Conservation (phyloP, 1,140 invertebrate species). For the Eurosta solidaginis region DNA sequence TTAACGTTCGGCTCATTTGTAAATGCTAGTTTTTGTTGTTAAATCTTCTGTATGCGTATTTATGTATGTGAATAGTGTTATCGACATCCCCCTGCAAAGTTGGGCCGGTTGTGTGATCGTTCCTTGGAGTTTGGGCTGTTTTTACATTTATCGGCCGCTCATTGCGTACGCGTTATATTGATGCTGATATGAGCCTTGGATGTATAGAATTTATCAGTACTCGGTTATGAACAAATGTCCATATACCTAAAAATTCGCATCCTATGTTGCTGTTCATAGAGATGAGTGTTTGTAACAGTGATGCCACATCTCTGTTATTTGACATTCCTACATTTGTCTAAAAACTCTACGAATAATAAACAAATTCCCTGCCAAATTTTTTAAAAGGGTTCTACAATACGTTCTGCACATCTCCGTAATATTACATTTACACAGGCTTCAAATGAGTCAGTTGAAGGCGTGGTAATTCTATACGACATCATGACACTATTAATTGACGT, state of each 20-base stretch:
- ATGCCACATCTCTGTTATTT: constrained; percentile 58
- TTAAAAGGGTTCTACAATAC: no score
- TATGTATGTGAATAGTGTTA: constrained; percentile 24
- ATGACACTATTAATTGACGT: no score
- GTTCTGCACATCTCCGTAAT: no score
- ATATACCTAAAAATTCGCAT: no score
- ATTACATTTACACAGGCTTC: no score
- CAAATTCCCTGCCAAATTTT: no score
- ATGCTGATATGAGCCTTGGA: background rate
- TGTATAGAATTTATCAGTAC: constrained; percentile 24
- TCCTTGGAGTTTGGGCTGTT: constrained; percentile 14
- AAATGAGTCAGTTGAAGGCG: no score
- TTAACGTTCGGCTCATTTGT: constrained; percentile 17
- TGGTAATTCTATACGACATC: no score
- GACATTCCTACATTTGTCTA: no score
- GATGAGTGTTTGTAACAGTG: constrained; percentile 41
- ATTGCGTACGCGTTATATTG: background rate
- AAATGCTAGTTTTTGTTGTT: constrained; percentile 21
- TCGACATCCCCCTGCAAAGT: constrained; percentile 11
- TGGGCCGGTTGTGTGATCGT: constrained; percentile 22
- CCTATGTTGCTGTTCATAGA: background rate
- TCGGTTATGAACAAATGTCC: constrained; percentile 17
- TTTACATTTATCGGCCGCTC: background rate
- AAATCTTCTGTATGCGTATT: constrained; percentile 25
- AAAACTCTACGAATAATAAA: no score